Percentiles rank a stretch among this genome's conserved stretches.
phyloP scores from a whole-genome alignment of 1,140 invertebrate species.

The Oryctes rhinoceros region DNA sequence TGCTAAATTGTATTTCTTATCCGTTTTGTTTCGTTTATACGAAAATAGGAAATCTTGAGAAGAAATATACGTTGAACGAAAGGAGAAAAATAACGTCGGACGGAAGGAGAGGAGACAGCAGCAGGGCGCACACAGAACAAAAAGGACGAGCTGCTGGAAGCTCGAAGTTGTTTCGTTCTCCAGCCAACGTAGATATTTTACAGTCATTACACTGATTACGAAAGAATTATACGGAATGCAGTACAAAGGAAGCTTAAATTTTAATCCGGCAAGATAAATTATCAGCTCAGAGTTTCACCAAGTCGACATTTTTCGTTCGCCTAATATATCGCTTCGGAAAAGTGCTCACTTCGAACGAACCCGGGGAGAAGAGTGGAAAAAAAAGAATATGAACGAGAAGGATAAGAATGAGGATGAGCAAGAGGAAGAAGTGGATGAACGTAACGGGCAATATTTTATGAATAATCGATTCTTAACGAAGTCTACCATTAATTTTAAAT shows the following conservation, averaged over 20 bases:
- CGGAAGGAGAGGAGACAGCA: neutral
- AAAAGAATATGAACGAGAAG: neutral
- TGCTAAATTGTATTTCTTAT: too few species aligned
- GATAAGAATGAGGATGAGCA: neutral
- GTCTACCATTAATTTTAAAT: constrained; percentile 29
- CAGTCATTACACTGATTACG: constrained; percentile 37
- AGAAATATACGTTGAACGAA: neutral
- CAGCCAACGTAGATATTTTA: constrained; percentile 14
- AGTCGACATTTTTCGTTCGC: constrained; percentile 31
- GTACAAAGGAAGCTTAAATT: constrained; percentile 33
- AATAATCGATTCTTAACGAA: constrained; percentile 34
- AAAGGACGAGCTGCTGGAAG: neutral
- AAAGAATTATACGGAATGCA: constrained; percentile 34
- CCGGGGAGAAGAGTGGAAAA: neutral
- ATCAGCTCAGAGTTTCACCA: constrained; percentile 30
- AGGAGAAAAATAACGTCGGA: constrained; percentile 6
- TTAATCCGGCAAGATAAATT: constrained; percentile 36
- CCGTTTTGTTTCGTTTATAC: neutral
- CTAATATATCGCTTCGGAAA: constrained; percentile 17
- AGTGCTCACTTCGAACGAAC: neutral
- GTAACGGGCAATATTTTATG: constrained; percentile 23
- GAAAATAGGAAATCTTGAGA: neutral
- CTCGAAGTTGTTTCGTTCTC: constrained; percentile 13
- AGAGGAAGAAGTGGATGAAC: neutral
- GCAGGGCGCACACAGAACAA: neutral